A percentile compares a stretch with the other conserved stretches of the same genome.
phyloP scores from a whole-genome alignment of 2,113 vertebrate genomes.

The Podiceps cristatus region DNA sequence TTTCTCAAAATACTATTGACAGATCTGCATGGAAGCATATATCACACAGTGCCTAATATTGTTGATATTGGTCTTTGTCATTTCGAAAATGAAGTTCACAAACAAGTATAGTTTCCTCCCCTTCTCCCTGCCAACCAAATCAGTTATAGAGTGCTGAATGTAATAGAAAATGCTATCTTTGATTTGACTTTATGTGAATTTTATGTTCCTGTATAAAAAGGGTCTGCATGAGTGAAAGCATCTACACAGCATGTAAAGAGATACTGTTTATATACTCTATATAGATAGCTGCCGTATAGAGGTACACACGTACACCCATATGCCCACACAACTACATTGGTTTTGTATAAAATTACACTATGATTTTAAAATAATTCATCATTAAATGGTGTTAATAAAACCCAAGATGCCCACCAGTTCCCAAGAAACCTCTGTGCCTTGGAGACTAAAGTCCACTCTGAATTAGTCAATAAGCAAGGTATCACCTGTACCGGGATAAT shows the following conservation, averaged over 20 bases:
- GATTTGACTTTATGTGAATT: background rate
- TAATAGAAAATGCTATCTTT: background rate
- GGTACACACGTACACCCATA: accelerated
- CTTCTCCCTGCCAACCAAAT: background rate
- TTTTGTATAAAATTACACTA: background rate
- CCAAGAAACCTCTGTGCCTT: background rate
- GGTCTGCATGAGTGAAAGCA: background rate
- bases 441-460: background rate
- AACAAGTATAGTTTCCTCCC: background rate
- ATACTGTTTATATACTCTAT: background rate
- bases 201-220: background rate
- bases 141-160: background rate
- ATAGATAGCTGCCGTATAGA: background rate
- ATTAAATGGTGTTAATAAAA: background rate
- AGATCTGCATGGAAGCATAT: background rate
- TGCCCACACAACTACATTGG: background rate
- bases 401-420: background rate
- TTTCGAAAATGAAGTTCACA: background rate
- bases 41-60: background rate
- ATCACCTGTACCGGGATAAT: background rate
- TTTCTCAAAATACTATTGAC: background rate
- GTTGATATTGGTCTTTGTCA: background rate
- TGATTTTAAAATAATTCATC: background rate
- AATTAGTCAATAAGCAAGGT: background rate
- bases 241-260: background rate